Percentiles rank a stretch among this genome's conserved stretches.
Evolutionary conservation across 2,113 vertebrate genomes (phyloP).

Genomic region (Onychostoma macrolepis): DNA sequence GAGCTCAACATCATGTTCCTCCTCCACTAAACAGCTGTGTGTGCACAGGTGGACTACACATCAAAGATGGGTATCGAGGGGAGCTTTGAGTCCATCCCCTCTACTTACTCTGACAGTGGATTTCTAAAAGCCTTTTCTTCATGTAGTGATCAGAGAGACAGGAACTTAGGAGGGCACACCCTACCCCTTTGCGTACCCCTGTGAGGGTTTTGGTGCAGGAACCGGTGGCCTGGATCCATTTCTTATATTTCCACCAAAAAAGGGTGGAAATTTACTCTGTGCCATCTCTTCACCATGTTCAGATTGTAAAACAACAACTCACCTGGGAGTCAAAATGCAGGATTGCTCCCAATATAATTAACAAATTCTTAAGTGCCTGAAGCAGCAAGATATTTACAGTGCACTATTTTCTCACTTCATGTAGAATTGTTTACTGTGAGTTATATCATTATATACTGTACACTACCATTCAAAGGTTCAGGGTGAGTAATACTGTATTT

Average conservation of each 20-base stretch:
- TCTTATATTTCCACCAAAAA: not conserved
- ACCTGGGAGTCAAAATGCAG: not conserved
- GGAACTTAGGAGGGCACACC: not conserved
- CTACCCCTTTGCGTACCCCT: not conserved
- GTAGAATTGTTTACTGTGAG: not conserved
- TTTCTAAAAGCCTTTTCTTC: constrained; percentile 47
- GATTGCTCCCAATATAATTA: not conserved
- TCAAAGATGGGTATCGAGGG: constrained; percentile 46
- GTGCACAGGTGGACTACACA: constrained; percentile 49
- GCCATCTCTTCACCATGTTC: no score
- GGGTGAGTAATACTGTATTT: not conserved
- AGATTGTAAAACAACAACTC: not conserved
- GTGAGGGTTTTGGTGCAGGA: not conserved
- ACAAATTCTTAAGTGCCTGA: not conserved
- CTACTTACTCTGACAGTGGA: constrained; percentile 46
- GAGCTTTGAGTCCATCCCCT: constrained; percentile 23
- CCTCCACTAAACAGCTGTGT: constrained; percentile 38
- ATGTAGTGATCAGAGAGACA: constrained; percentile 32
- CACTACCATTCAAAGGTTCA: not conserved
- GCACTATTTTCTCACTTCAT: not conserved
- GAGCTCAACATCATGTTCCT: constrained; percentile 36
- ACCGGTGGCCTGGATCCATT: not conserved
- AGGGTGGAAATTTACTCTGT: not conserved
- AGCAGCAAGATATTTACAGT: not conserved
- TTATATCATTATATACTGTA: not conserved